A percentile compares a stretch with the other conserved stretches of the same genome.
Evolutionary conservation across 2,797 vertebrate species (phyloP).

Genomic region (Ptychadena robeensis): DNA sequence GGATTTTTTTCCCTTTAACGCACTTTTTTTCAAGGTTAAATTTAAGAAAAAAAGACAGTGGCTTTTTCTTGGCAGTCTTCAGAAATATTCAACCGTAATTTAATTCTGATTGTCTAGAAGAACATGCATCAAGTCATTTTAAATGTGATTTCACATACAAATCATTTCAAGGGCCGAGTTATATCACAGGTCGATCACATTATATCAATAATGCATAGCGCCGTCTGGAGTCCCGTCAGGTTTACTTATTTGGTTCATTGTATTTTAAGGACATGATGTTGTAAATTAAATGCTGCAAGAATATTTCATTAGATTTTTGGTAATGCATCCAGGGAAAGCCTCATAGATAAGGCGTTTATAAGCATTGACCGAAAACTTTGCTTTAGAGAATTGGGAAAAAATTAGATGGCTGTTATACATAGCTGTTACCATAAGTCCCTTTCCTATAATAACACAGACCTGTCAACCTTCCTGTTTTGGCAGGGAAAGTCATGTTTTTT

Average conservation of each 20-base stretch:
- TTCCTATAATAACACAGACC: neutral
- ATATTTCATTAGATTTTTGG: neutral
- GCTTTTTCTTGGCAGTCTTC: slow-evolving; percentile 33
- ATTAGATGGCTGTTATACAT: neutral
- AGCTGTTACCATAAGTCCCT: neutral
- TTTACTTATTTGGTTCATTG: slow-evolving; percentile 11
- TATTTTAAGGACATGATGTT: slow-evolving; percentile 18
- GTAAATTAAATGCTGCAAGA: slow-evolving; percentile 1
- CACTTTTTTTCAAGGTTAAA: slow-evolving; percentile 48
- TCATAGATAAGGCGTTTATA: neutral
- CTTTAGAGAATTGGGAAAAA: neutral
- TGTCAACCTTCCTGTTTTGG: too few relatives aligned
- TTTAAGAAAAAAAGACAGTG: slow-evolving; percentile 19
- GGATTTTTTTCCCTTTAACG: neutral
- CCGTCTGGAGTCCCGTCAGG: slow-evolving; percentile 30
- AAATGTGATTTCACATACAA: slow-evolving; percentile 48
- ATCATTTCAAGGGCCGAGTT: slow-evolving; percentile 31
- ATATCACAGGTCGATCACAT: slow-evolving; percentile 40
- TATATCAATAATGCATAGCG: slow-evolving; percentile 48
- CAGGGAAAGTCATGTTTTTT: too few relatives aligned
- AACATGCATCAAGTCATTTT: slow-evolving; percentile 39
- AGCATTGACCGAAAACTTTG: neutral
- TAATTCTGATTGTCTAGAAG: slow-evolving; percentile 46
- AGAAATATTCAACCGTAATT: slow-evolving; percentile 34
- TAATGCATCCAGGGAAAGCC: neutral